Evolutionary conservation across 1,140 invertebrate genomes (phyloP).

Genomic region (Drosophila littoralis): DNA sequence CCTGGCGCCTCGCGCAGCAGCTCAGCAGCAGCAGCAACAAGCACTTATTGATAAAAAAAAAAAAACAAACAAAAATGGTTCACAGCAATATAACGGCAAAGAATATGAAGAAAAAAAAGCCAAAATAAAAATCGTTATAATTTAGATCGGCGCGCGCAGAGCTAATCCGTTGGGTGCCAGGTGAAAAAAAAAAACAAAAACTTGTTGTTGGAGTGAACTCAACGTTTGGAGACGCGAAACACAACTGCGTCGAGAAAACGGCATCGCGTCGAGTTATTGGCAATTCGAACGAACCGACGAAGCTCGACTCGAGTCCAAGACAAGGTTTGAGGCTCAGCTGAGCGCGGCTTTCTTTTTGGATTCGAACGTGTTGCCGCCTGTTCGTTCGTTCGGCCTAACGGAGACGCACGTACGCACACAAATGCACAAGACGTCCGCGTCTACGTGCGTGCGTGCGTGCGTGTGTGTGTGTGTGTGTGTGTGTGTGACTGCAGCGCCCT

Average conservation of each 20-base stretch:
- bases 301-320: constrained; percentile 1
- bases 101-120: constrained; percentile 33
- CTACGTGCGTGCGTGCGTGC: constrained; percentile 45
- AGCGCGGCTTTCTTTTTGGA: constrained; percentile 68
- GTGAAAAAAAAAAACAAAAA: no score
- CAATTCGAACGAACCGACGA: constrained; percentile 49
- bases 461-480: neutral
- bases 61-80: constrained; percentile 27
- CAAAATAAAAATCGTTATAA: neutral
- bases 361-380: constrained; percentile 68
- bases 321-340: constrained; percentile 21
- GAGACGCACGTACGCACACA: constrained; percentile 10
- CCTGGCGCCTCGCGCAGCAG: constrained; percentile 4
- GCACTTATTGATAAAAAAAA: constrained; percentile 16
- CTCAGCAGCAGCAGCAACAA: constrained; percentile 22
- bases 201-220: constrained; percentile 53
- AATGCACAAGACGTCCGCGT: neutral
- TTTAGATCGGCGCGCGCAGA: constrained; percentile 44
- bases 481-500: constrained; percentile 16
- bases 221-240: constrained; percentile 71
- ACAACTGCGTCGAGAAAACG: constrained; percentile 66
- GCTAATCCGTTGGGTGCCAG: neutral
- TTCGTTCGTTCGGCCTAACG: constrained; percentile 52
- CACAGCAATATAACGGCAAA: constrained; percentile 23
- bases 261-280: constrained; percentile 75